Evolutionary conservation across 2,888 invertebrate species (phyloP).

Genomic region (Amphipoea oculea): DNA sequence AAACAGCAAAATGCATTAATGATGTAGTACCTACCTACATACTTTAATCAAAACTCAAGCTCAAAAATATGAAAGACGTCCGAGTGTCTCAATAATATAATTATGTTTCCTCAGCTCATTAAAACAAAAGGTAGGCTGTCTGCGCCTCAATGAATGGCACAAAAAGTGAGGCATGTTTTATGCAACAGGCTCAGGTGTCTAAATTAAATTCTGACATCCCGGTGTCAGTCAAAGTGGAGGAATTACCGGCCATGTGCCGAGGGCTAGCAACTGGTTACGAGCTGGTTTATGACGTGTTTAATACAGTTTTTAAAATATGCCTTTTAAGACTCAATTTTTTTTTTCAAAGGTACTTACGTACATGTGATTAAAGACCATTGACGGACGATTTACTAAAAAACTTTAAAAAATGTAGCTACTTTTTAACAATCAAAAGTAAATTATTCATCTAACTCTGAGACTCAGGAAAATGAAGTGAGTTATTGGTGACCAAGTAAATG

Average conservation of each 20-base stretch:
- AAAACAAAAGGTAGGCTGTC: slow-evolving; percentile 77
- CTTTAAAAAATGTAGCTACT: background rate
- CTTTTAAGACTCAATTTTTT: background rate
- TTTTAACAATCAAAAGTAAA: background rate
- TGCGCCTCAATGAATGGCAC: slow-evolving; percentile 73
- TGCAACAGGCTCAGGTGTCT: slow-evolving; percentile 83
- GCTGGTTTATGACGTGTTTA: background rate
- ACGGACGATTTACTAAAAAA: background rate
- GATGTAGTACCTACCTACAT: no score
- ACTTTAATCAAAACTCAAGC: slow-evolving; percentile 18
- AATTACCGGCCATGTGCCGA: slow-evolving; percentile 41
- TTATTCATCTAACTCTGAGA: background rate
- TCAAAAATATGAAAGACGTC: slow-evolving; percentile 31
- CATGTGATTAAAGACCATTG: no score
- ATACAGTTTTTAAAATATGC: background rate
- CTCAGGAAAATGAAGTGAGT: background rate
- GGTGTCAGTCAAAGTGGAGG: slow-evolving; percentile 81
- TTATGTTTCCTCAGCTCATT: slow-evolving; percentile 75
- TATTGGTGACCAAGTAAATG: background rate
- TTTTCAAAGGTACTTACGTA: background rate
- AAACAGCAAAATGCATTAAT: background rate
- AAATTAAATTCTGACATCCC: slow-evolving; percentile 83
- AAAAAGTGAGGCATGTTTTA: slow-evolving; percentile 81
- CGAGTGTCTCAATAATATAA: slow-evolving; percentile 62
- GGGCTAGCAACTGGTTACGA: slow-evolving; percentile 49